Base-by-base conservation (phyloP, 2,113 vertebrate genomes). In the Lepisosteus oculatus region DNA sequence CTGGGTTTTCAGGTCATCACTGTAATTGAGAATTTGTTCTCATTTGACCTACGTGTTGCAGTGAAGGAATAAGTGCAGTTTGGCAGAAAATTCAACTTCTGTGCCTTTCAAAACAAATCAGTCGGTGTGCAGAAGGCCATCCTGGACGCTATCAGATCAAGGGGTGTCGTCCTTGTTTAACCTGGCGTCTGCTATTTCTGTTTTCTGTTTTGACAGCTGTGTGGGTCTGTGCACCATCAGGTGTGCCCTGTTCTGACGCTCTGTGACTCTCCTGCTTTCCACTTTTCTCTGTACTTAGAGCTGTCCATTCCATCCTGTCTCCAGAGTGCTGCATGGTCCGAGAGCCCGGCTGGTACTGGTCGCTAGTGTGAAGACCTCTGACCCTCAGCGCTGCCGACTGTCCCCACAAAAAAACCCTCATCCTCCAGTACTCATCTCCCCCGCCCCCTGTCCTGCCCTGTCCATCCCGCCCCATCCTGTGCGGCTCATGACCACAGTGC, bases 401-500 rank as follows among this genome's bases (percentile, higher is more conserved):
- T 14, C 12, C 29, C 55, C 8, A 55, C 65, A 67, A 61, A 72
- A 11, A 14, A 4, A 14, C 13, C n/a, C 56, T 61, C 70, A 65
- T 43, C 70, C 68, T 44, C 3, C n/a, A 44, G 67, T 70, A 65
- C 11, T 43, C 29, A 71, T 81, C 47, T 76, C 79, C 63, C 67
- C 9, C 81, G 64, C 71, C 68, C 69, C 70, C 71, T 74, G 5
- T 79, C 61, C 74, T 81, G 68, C 64, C 78, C 62, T 75, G 17
- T 67, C 61, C 72, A 67, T 41, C 71, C 67, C 17, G 61, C 77
- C 78, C 78, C 72, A 74, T 85, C 85, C 80, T 66, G 79, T 78
- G 54, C 85, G 17, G 85, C 87, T 86, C 90, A 93, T 93, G 90
- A 93, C 77, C 85, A 84, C 83, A 79, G 81, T 74, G 71, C 72